These are phyloP conservation scores for Oenanthe melanoleuca DNA, from an alignment of 2,113 vertebrate genomes.

Conservation along the genomic window DNA sequence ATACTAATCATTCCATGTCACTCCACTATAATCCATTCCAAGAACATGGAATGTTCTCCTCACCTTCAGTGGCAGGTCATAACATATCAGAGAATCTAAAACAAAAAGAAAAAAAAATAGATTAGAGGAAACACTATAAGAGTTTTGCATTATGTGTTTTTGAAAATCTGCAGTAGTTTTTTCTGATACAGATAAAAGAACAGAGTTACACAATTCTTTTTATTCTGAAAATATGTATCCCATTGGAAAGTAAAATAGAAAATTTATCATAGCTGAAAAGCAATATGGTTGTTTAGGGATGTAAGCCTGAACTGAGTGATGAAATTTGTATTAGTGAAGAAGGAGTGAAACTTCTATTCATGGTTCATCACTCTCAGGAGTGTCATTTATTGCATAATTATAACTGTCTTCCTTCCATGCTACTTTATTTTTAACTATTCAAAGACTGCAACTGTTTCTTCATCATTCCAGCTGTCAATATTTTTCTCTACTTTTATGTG, in stretches of 20 bases:
- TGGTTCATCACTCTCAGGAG: background rate
- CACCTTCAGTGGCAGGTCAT: background rate
- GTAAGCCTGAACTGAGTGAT: background rate
- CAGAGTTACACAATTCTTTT: background rate
- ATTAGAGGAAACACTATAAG: background rate
- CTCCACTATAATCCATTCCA: background rate
- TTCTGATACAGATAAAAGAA: background rate
- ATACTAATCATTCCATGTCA: background rate
- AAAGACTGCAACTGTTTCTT: background rate
- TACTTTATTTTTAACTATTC: background rate
- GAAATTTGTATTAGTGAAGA: background rate
- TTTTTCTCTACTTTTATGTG: background rate
- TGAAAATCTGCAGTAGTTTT: background rate
- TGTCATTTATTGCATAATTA: background rate
- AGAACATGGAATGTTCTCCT: too few species aligned
- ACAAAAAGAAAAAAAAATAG: background rate
- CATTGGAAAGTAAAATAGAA: background rate
- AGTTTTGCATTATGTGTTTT: background rate
- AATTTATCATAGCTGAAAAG: background rate
- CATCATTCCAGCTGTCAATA: background rate
- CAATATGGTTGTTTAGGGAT: background rate
- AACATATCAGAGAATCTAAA: background rate
- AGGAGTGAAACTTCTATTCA: background rate
- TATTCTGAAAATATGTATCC: background rate
- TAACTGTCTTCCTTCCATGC: background rate